These are phyloP conservation scores for Bombus difficillimus DNA, from an alignment of 1,140 invertebrate species.

Conservation along the genomic window DNA sequence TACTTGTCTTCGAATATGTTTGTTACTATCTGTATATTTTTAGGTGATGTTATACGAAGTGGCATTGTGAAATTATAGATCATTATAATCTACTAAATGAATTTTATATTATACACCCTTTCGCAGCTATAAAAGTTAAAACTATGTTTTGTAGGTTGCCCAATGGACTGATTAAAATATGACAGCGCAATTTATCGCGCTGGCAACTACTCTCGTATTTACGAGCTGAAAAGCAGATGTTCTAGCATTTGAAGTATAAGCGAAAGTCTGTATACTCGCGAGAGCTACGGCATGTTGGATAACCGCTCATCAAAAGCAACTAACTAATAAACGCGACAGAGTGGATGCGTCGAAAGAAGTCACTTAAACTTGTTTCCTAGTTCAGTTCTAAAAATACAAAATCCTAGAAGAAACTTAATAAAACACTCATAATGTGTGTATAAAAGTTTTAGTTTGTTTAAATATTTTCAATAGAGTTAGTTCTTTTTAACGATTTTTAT, in stretches of 20 bases:
- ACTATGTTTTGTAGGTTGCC: background rate
- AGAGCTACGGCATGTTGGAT: background rate
- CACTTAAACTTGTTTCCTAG: background rate
- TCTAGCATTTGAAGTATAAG: background rate
- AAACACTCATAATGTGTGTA: background rate
- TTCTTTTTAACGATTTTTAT: too few species aligned
- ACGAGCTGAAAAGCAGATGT: background rate
- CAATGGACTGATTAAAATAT: background rate
- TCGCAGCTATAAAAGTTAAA: background rate
- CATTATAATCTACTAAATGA: too few species aligned
- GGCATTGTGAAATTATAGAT: too few species aligned
- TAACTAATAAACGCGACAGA: background rate
- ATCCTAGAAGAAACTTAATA: background rate
- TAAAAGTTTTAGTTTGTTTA: background rate
- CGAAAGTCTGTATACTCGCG: background rate
- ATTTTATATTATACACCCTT: too few species aligned
- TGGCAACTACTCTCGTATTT: background rate
- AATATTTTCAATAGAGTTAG: too few species aligned
- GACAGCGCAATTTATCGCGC: background rate
- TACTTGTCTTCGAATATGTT: too few species aligned
- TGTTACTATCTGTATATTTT: too few species aligned
- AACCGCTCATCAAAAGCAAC: background rate
- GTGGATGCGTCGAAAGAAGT: background rate
- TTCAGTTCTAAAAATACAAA: background rate
- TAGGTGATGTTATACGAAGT: too few species aligned